These are phyloP conservation scores for Austrolebias charrua DNA, from an alignment of 2,797 vertebrate species.

Conservation along the genomic window DNA sequence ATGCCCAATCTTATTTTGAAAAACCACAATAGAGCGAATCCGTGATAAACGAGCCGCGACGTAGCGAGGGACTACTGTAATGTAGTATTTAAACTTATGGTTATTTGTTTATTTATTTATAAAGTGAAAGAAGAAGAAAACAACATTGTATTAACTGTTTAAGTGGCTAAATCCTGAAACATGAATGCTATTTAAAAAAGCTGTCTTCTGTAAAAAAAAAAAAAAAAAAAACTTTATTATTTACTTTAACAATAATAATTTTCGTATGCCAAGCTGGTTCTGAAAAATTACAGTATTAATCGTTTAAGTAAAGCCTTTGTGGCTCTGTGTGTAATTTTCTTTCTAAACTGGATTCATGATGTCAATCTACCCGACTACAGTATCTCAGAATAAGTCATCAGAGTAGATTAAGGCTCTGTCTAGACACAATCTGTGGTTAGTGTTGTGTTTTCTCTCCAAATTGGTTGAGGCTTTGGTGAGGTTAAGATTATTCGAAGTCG, in stretches of 20 bases:
- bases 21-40: too few relatives aligned
- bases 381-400: constrained; percentile 66
- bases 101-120: not conserved
- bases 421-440: constrained; percentile 72
- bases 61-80: too few relatives aligned
- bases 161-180: not conserved
- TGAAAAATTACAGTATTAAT: not conserved
- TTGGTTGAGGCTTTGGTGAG: constrained; percentile 69
- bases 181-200: not conserved
- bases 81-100: not conserved
- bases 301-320: not conserved
- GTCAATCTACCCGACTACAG: constrained; percentile 55
- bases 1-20: too few relatives aligned
- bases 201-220: too few relatives aligned
- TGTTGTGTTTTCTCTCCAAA: constrained; percentile 72
- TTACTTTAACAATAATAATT: not conserved
- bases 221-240: too few relatives aligned
- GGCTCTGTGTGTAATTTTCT: constrained; percentile 25
- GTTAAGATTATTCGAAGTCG: constrained; percentile 69
- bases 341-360: constrained; percentile 42
- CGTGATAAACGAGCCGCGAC: too few relatives aligned
- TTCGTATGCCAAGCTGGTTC: constrained; percentile 2
- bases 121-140: not conserved
- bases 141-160: not conserved
- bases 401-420: constrained; percentile 64